A percentile compares a stretch with the other conserved stretches of the same genome.
Conservation (phyloP, 1,140 invertebrate genomes). For the Rhizoglyphus robini region DNA sequence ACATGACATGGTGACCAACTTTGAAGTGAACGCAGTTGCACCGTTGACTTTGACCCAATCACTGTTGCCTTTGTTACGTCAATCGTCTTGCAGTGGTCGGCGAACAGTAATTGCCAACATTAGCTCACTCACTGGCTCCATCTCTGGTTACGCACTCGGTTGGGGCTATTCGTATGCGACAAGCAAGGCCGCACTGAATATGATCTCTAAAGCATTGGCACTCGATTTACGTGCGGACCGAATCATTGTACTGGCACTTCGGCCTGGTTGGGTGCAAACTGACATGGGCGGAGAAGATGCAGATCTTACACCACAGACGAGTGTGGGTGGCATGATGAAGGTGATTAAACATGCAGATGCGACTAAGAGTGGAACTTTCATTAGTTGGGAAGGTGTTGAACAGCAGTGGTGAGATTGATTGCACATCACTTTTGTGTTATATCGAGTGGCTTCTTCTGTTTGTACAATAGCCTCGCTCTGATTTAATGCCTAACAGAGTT, state of each 20-base stretch:
- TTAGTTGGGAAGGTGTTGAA: conserved; percentile 55
- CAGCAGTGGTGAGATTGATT: too few species aligned
- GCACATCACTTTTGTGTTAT: too few species aligned
- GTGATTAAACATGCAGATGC: conserved; percentile 47
- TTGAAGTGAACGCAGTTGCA: conserved; percentile 59
- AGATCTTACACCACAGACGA: conserved; percentile 50
- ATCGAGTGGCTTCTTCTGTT: too few species aligned
- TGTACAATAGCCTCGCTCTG: too few species aligned
- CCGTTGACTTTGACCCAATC: conserved; percentile 67
- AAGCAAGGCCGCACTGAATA: conserved; percentile 60
- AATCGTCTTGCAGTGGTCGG: conserved; percentile 46
- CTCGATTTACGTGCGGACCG: conserved; percentile 57
- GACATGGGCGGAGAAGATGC: conserved; percentile 71
- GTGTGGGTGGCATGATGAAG: conserved; percentile 48
- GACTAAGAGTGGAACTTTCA: conserved; percentile 54
- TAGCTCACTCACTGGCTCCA: conserved; percentile 64
- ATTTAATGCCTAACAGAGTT: too few species aligned
- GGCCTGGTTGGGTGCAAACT: conserved; percentile 82
- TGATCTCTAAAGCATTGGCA: conserved; percentile 67
- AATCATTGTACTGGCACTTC: conserved; percentile 57
- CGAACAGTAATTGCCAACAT: conserved; percentile 67
- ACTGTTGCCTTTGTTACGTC: conserved; percentile 55
- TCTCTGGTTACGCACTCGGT: conserved; percentile 52
- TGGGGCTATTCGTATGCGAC: conserved; percentile 68
- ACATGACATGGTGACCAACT: conserved; percentile 52